A percentile compares a stretch with the other conserved stretches of the same genome.
Evolutionary conservation across 2,113 vertebrate species (phyloP).

Genomic region (Symphodus melops): DNA sequence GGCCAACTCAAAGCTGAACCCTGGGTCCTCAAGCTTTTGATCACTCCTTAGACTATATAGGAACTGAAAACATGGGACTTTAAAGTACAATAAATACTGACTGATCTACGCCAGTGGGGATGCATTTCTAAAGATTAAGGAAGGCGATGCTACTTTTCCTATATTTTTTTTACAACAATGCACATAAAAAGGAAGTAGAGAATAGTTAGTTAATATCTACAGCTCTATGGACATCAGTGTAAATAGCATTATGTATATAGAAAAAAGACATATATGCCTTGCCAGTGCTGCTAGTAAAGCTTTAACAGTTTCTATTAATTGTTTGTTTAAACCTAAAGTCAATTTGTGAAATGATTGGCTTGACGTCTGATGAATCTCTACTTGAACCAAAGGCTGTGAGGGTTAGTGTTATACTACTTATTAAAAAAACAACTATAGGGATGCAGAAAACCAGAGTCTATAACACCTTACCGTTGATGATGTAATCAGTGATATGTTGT

Average conservation of each 20-base stretch:
- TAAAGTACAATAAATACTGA: not conserved
- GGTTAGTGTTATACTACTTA: not conserved
- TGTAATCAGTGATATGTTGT: no score
- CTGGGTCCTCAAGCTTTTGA: no score
- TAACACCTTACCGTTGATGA: no score
- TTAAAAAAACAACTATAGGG: no score
- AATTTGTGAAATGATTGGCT: not conserved
- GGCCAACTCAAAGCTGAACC: no score
- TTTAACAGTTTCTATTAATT: constrained; percentile 48
- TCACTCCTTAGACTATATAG: no score
- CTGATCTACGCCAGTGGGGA: not conserved
- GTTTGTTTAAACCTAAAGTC: not conserved
- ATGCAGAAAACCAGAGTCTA: no score
- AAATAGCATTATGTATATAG: constrained; percentile 51
- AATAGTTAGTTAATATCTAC: constrained; percentile 46
- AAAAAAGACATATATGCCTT: constrained; percentile 36
- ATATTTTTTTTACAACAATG: constrained; percentile 1
- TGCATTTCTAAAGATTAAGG: constrained; percentile 18
- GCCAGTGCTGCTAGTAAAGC: constrained; percentile 55
- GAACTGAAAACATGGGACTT: constrained; percentile 6
- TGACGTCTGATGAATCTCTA: not conserved
- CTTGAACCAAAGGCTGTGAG: not conserved
- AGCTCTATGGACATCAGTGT: constrained; percentile 46
- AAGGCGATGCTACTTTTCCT: not conserved
- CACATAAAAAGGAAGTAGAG: not conserved